Percentiles rank a stretch among this genome's conserved stretches.
These are phyloP conservation scores for Stenodema calcarata DNA, from an alignment of 2,888 invertebrate genomes.

Conservation along the genomic window DNA sequence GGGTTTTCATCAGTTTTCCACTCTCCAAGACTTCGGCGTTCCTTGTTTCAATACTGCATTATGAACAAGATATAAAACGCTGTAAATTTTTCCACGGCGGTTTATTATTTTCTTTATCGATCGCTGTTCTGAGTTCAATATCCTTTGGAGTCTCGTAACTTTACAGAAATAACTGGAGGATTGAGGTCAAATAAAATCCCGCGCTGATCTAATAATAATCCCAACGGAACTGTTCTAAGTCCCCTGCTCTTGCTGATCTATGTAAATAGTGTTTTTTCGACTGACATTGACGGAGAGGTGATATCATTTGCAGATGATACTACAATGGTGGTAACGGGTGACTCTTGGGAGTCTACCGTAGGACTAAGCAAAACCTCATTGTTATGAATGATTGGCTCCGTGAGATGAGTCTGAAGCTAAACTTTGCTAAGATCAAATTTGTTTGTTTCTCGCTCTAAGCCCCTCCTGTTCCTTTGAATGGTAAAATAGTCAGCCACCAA, in stretches of 20 bases:
- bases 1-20: not conserved
- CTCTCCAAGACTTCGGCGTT: not conserved
- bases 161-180: no score
- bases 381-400: not conserved
- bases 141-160: no score
- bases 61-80: no score
- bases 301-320: slow-evolving; percentile 12
- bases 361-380: not conserved
- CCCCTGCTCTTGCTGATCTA: no score
- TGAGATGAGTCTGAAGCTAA: not conserved
- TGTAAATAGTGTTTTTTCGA: not conserved
- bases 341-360: not conserved
- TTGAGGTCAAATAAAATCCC: no score
- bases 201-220: no score
- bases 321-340: slow-evolving; percentile 1
- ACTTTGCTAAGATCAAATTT: not conserved
- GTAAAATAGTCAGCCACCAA: no score
- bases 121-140: no score
- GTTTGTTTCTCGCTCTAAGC: not conserved
- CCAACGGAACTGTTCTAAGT: no score
- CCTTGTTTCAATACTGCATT: not conserved
- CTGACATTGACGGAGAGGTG: not conserved
- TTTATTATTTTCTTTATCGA: no score
- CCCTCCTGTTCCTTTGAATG: no score
- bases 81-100: no score